These are phyloP conservation scores for Microctenopoma lineatum DNA, from an alignment of 2,797 vertebrate genomes.

Conservation along the genomic window DNA sequence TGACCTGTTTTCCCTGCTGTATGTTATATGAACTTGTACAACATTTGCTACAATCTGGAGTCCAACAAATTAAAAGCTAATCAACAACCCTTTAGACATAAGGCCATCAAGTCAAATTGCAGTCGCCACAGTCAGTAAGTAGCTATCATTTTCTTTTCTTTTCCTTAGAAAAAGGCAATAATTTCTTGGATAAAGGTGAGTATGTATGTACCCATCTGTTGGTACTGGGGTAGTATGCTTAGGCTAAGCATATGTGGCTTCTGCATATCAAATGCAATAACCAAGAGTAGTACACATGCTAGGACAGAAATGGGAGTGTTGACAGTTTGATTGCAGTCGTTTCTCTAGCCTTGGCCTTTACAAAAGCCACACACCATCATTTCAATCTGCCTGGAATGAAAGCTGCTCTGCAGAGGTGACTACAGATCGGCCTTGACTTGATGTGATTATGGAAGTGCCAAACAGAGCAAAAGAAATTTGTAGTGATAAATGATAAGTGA, in stretches of 20 bases:
- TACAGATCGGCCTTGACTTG: conserved; percentile 58
- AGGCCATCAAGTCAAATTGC: no score
- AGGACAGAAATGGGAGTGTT: conserved; percentile 46
- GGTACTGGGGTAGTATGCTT: conserved; percentile 9
- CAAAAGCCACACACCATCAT: conserved; percentile 52
- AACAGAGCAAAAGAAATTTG: conserved; percentile 32
- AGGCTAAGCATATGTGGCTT: conserved; percentile 24
- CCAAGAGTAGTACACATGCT: conserved; percentile 13
- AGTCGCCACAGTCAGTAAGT: conserved; percentile 15
- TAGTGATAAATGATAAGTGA: conserved; percentile 58
- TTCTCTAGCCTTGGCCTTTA: conserved; percentile 49
- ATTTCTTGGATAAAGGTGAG: conserved; percentile 1
- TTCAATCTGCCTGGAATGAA: conserved; percentile 55
- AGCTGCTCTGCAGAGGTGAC: conserved; percentile 48
- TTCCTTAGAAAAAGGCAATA: conserved; percentile 7
- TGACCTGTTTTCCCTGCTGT: conserved; percentile 14
- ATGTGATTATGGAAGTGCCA: conserved; percentile 57
- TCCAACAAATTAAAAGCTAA: conserved; percentile 7
- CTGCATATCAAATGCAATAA: conserved; percentile 51
- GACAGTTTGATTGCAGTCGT: conserved; percentile 68
- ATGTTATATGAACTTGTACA: conserved; percentile 2
- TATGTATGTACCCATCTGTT: conserved; percentile 9
- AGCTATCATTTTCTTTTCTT: not conserved
- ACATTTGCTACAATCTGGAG: not conserved
- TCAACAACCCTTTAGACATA: conserved; percentile 20